phyloP scores from a whole-genome alignment of 2,113 vertebrate species.

The Chlorodrepanis virens region DNA sequence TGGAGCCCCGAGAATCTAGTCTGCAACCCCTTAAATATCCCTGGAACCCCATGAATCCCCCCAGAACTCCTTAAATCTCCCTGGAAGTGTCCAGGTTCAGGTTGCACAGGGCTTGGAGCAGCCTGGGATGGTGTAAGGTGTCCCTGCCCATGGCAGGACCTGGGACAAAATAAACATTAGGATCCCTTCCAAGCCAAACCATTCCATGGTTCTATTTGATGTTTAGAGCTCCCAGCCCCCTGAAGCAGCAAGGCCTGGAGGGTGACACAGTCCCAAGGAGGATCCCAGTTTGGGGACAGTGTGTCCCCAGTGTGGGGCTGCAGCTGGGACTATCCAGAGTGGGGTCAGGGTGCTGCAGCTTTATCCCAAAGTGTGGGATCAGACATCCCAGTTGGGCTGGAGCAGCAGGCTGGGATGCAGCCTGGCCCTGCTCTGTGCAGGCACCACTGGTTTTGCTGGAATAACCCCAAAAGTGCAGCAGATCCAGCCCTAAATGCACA shows the following conservation, averaged over 20 bases:
- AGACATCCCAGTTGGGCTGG: neutral
- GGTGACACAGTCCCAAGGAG: accelerated
- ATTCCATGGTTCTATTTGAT: accelerated
- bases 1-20: neutral
- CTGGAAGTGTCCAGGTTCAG: too few species aligned
- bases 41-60: neutral
- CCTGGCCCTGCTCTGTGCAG: accelerated
- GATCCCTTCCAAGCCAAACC: neutral
- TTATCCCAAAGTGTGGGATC: accelerated
- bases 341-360: neutral
- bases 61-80: neutral
- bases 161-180: neutral
- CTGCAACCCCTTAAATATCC: neutral
- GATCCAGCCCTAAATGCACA: accelerated
- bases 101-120: neutral
- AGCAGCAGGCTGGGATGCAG: neutral
- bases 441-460: neutral
- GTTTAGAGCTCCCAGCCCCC: neutral
- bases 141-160: neutral
- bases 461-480: neutral
- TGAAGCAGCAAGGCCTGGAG: too few species aligned
- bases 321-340: neutral
- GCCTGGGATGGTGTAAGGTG: neutral
- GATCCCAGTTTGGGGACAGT: neutral
- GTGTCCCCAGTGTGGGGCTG: neutral